Conservation (phyloP, 2,797 vertebrate species). For the Petrocephalus schoutedeni region DNA sequence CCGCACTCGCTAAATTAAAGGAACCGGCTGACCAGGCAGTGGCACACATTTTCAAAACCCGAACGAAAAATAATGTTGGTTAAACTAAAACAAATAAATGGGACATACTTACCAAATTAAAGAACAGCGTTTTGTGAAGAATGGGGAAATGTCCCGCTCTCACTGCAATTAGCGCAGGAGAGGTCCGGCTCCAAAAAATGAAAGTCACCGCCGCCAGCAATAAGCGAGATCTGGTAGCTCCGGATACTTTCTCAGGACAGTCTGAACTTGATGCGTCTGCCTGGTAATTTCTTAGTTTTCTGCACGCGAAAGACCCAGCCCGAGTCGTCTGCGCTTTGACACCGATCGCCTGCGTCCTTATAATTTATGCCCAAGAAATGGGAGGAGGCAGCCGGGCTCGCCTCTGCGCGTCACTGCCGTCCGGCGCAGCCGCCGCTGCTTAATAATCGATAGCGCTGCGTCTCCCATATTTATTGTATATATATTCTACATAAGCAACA, state of each 20-base stretch:
- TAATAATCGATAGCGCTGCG: slow-evolving; percentile 9
- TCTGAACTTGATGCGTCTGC: background rate
- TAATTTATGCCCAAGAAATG: slow-evolving; percentile 5
- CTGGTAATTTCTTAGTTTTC: background rate
- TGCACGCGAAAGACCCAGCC: background rate
- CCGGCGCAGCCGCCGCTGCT: background rate
- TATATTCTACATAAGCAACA: background rate
- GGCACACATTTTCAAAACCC: background rate
- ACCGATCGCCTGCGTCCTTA: background rate
- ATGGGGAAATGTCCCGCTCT: background rate
- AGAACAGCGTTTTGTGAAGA: background rate
- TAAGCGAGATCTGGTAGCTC: background rate
- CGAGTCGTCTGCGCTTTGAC: background rate
- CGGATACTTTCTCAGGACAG: too few species aligned
- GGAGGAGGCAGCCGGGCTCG: background rate
- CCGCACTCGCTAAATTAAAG: background rate
- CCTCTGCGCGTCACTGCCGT: slow-evolving; percentile 3
- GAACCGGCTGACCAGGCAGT: background rate
- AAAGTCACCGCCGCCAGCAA: background rate
- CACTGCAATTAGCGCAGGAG: background rate
- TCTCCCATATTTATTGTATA: background rate
- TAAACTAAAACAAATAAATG: background rate
- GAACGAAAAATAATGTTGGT: background rate
- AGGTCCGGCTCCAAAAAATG: background rate
- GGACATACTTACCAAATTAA: slow-evolving; percentile 10